These are phyloP conservation scores for Limnothrissa miodon DNA, from an alignment of 2,113 vertebrate species.

Conservation along the genomic window DNA sequence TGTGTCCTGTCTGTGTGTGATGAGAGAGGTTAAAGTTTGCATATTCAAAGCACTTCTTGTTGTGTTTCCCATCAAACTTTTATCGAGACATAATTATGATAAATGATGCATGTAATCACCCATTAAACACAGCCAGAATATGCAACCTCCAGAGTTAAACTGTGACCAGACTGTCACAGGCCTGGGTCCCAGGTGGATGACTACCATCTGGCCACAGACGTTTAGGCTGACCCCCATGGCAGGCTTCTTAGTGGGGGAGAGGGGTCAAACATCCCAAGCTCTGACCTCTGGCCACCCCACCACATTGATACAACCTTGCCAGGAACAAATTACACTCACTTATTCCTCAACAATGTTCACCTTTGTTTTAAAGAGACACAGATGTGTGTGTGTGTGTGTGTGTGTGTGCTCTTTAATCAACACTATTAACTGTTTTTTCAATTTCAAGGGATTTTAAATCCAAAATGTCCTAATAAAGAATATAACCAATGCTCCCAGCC, in stretches of 20 bases:
- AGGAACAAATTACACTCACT: constrained; percentile 66
- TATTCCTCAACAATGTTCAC: not conserved
- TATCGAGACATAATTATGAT: constrained; percentile 80
- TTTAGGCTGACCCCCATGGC: constrained; percentile 70
- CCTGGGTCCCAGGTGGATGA: constrained; percentile 71
- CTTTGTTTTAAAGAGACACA: not conserved
- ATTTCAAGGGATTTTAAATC: constrained; percentile 4
- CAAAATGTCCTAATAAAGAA: constrained; percentile 15
- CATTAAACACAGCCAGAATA: constrained; percentile 77
- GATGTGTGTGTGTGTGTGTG: not conserved
- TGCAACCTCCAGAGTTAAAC: constrained; percentile 74
- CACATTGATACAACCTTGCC: constrained; percentile 74
- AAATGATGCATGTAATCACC: constrained; percentile 80
- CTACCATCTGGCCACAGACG: constrained; percentile 73
- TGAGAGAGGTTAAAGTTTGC: constrained; percentile 71
- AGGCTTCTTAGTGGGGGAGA: constrained; percentile 72
- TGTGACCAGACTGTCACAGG: constrained; percentile 69
- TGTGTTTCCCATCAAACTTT: constrained; percentile 75
- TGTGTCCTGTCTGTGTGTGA: constrained; percentile 59
- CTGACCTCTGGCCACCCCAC: constrained; percentile 68
- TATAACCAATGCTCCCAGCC: not conserved
- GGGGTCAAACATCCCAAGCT: constrained; percentile 70
- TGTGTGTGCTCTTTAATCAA: constrained; percentile 36
- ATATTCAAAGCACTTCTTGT: constrained; percentile 66
- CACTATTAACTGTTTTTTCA: constrained; percentile 31